Conservation (phyloP, 1,140 invertebrate genomes). For the Calephelis nemesis region DNA sequence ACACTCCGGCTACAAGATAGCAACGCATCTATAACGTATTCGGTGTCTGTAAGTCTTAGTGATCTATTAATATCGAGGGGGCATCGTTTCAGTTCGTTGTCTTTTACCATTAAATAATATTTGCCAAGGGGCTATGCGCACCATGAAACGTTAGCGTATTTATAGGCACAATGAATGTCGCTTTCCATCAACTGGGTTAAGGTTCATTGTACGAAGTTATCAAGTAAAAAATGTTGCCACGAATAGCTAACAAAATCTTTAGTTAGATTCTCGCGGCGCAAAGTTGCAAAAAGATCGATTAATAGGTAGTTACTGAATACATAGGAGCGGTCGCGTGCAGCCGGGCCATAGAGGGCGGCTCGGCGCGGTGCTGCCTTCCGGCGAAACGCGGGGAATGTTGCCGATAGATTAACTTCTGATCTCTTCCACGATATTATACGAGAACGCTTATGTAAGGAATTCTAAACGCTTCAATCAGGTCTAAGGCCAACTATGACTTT, state of each 20-base stretch:
- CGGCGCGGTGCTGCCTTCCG: constrained; percentile 68
- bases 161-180: no score
- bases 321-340: constrained; percentile 50
- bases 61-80: no score
- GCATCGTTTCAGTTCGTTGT: no score
- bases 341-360: constrained; percentile 48
- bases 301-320: constrained; percentile 43
- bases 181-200: no score
- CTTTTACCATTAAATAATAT: no score
- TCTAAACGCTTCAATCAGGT: constrained; percentile 69
- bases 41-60: no score
- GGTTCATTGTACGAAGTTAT: no score
- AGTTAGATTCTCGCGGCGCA: neutral
- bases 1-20: no score
- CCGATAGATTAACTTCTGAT: constrained; percentile 78
- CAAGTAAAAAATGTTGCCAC: no score
- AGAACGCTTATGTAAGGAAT: constrained; percentile 70
- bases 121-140: no score
- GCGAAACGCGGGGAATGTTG: constrained; percentile 74
- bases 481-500: constrained; percentile 49
- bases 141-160: no score
- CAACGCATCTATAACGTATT: no score
- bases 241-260: neutral
- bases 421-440: constrained; percentile 76
- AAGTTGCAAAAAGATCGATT: constrained; percentile 57